A percentile compares a stretch with the other conserved stretches of the same genome.
Conservation (phyloP, 2,888 invertebrate species). For the Hirudinaria manillensis region DNA sequence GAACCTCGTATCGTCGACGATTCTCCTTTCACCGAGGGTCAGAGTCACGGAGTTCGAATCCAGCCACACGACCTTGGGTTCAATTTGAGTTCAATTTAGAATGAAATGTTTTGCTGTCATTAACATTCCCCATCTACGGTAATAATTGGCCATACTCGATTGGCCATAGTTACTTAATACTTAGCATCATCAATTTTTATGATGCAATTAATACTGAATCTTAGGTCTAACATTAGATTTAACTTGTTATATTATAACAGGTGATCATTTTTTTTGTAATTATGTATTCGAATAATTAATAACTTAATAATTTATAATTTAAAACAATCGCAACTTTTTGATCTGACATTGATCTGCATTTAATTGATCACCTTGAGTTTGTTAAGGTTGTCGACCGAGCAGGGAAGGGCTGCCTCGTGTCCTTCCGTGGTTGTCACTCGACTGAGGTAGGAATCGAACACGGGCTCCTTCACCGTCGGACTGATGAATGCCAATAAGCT, state of each 20-base stretch:
- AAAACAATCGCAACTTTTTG: too few species aligned
- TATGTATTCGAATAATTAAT: too few species aligned
- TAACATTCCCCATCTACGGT: too few species aligned
- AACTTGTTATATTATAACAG: too few species aligned
- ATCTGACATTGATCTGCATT: neutral
- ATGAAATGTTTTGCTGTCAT: too few species aligned
- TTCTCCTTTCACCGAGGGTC: constrained; percentile 45
- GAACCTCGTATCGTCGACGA: constrained; percentile 48
- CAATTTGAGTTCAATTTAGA: neutral
- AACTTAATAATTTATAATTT: too few species aligned
- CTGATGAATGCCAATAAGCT: neutral
- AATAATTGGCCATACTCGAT: too few species aligned
- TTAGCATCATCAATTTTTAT: too few species aligned
- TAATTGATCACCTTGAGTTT: constrained; percentile 23
- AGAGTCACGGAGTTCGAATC: constrained; percentile 45
- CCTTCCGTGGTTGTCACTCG: constrained; percentile 10
- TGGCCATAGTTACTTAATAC: too few species aligned
- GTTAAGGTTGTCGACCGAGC: constrained; percentile 22
- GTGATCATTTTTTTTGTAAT: too few species aligned
- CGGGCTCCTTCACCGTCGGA: neutral
- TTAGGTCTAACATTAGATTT: too few species aligned
- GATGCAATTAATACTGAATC: too few species aligned
- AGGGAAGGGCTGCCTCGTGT: constrained; percentile 19
- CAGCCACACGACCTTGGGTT: constrained; percentile 47
- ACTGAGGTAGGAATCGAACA: constrained; percentile 12